Conservation (phyloP, 2,888 invertebrate species). For the Chrysolina haemoptera region DNA sequence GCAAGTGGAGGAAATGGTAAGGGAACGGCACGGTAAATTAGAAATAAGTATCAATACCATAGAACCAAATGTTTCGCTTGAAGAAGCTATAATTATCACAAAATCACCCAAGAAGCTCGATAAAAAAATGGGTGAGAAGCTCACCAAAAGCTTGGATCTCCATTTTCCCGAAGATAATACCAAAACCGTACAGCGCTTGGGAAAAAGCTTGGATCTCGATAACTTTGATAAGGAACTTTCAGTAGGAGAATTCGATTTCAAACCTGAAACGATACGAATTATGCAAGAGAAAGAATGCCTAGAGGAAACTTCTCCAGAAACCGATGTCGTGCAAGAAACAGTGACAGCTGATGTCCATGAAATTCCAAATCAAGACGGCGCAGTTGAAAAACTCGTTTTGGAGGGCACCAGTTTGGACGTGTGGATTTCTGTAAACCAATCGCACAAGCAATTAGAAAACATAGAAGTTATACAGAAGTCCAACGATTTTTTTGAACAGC, state of each 20-base stretch:
- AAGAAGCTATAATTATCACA: slow-evolving; percentile 83
- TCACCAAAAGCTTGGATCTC: slow-evolving; percentile 78
- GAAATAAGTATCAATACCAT: slow-evolving; percentile 81
- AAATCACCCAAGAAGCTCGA: slow-evolving; percentile 83
- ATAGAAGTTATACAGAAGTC: slow-evolving; percentile 66
- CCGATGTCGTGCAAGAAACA: slow-evolving; percentile 56
- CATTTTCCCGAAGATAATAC: slow-evolving; percentile 69
- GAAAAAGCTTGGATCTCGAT: slow-evolving; percentile 69
- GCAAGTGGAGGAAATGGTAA: slow-evolving; percentile 81
- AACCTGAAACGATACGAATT: slow-evolving; percentile 59
- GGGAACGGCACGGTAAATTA: slow-evolving; percentile 82
- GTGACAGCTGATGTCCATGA: slow-evolving; percentile 58
- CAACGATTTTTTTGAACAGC: slow-evolving; percentile 69
- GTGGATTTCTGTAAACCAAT: slow-evolving; percentile 68
- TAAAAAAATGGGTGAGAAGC: slow-evolving; percentile 68
- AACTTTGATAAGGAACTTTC: slow-evolving; percentile 58
- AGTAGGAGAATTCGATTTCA: slow-evolving; percentile 65
- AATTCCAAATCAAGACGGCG: slow-evolving; percentile 52
- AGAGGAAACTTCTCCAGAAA: slow-evolving; percentile 64
- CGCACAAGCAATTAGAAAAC: slow-evolving; percentile 63
- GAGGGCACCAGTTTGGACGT: slow-evolving; percentile 70
- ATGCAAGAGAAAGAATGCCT: slow-evolving; percentile 54
- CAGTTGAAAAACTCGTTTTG: slow-evolving; percentile 64
- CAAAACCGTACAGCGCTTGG: slow-evolving; percentile 65
- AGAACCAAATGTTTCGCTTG: slow-evolving; percentile 68